phyloP scores from a whole-genome alignment of 2,797 vertebrate species.

The Spheniscus humboldti region DNA sequence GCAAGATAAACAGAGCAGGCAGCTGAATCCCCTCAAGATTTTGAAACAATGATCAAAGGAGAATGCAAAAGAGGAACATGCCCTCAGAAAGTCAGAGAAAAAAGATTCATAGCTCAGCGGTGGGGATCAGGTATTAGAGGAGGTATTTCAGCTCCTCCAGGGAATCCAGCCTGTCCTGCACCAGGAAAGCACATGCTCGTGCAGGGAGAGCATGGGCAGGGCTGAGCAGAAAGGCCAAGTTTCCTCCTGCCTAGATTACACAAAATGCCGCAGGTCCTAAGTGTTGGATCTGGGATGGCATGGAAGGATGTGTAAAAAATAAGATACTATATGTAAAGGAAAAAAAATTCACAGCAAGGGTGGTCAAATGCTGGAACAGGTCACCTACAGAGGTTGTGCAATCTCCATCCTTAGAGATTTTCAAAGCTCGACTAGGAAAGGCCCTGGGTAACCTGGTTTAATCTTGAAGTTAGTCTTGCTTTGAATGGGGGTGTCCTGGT shows the following conservation, averaged over 20 bases:
- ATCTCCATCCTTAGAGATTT: background rate
- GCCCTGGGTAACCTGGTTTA: background rate
- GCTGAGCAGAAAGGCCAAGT: background rate
- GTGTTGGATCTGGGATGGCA: background rate
- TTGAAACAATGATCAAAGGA: slow-evolving; percentile 42
- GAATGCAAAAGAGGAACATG: slow-evolving; percentile 4
- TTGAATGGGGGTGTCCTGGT: background rate
- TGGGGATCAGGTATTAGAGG: background rate
- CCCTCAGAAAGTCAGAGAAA: background rate
- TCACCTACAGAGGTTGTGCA: background rate
- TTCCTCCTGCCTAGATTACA: background rate
- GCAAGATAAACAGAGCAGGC: slow-evolving; percentile 35
- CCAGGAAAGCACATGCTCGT: fast-evolving
- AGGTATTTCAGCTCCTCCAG: background rate
- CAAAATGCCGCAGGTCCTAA: background rate
- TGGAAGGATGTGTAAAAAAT: background rate
- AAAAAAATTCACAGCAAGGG: background rate
- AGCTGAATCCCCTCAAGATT: slow-evolving; percentile 25
- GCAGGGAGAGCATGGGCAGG: background rate
- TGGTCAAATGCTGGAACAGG: background rate
- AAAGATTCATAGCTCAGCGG: background rate
- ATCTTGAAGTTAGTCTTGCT: background rate
- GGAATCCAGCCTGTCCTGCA: background rate
- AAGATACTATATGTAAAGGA: background rate
- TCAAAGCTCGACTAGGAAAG: background rate